Evolutionary conservation across 1,140 invertebrate species (phyloP).

Genomic region (Anadara kagoshimensis): DNA sequence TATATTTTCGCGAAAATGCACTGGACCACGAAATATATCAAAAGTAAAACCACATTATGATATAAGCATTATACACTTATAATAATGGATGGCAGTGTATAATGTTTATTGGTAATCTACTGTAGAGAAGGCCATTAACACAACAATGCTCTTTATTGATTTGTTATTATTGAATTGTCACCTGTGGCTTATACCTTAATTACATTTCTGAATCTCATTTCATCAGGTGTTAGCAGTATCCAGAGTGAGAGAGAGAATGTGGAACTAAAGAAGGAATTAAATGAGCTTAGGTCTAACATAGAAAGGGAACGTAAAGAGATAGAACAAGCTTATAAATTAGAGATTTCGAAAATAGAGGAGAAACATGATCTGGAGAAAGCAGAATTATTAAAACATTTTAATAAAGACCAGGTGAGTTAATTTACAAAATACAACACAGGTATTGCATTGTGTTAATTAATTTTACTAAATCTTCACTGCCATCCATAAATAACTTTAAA

Average conservation of each 20-base stretch:
- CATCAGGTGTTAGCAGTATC: conserved; percentile 36
- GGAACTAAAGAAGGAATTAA: conserved; percentile 34
- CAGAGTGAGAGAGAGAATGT: conserved; percentile 39
- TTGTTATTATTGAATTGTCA: too few species aligned
- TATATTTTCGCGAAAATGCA: too few species aligned
- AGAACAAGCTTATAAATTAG: conserved; percentile 24
- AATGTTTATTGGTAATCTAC: background rate
- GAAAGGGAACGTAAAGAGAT: conserved; percentile 35
- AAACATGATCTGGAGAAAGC: conserved; percentile 31
- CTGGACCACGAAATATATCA: too few species aligned
- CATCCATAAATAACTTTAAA: too few species aligned
- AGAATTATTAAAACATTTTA: conserved; percentile 21
- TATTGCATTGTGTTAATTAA: background rate
- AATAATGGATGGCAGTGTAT: too few species aligned
- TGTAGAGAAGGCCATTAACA: background rate
- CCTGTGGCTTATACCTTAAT: too few species aligned
- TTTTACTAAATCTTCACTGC: background rate
- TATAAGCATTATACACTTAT: too few species aligned
- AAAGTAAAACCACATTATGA: too few species aligned
- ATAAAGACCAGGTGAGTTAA: conserved; percentile 30
- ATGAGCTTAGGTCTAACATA: conserved; percentile 31
- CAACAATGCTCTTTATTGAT: background rate
- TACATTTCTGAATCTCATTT: too few species aligned
- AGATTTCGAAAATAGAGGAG: conserved; percentile 33
- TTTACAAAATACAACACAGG: background rate